A percentile compares a stretch with the other conserved stretches of the same genome.
Evolutionary conservation across 35 echinoderm and acorn worm genomes (phyloP).

Genomic region (Heliocidaris tuberculata): DNA sequence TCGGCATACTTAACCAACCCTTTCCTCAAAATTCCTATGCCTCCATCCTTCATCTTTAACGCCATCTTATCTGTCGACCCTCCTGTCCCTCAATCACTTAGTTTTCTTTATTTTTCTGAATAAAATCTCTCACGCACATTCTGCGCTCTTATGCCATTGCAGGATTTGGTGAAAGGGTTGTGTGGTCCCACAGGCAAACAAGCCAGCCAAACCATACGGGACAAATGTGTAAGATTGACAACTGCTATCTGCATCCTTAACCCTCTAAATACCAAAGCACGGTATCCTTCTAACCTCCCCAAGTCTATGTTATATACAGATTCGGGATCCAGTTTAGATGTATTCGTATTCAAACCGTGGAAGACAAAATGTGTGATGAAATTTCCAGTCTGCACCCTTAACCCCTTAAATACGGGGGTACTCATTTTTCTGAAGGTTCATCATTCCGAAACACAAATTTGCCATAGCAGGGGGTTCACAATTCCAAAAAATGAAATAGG

Average conservation of each 20-base stretch:
- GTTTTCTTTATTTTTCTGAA: not conserved
- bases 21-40: not conserved
- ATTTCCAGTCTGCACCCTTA: too few species aligned
- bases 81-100: not conserved
- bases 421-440: too few species aligned
- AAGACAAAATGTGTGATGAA: too few species aligned
- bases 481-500: too few species aligned
- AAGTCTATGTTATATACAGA: too few species aligned
- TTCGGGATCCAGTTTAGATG: too few species aligned
- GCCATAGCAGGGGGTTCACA: too few species aligned
- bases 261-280: not conserved
- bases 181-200: conserved; percentile 14
- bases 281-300: too few species aligned
- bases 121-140: not conserved
- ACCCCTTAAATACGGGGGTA: too few species aligned
- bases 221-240: conserved; percentile 37
- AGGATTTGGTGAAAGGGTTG: conserved; percentile 36
- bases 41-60: too few species aligned
- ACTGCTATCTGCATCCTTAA: not conserved
- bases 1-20: not conserved
- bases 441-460: too few species aligned
- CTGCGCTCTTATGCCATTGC: not conserved
- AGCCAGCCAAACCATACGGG: conserved; percentile 20
- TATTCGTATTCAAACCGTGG: too few species aligned
- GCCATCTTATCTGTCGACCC: not conserved